Percentiles rank a stretch among this genome's conserved stretches.
Conservation (phyloP, 2,888 invertebrate species). For the Catocala sponsa region DNA sequence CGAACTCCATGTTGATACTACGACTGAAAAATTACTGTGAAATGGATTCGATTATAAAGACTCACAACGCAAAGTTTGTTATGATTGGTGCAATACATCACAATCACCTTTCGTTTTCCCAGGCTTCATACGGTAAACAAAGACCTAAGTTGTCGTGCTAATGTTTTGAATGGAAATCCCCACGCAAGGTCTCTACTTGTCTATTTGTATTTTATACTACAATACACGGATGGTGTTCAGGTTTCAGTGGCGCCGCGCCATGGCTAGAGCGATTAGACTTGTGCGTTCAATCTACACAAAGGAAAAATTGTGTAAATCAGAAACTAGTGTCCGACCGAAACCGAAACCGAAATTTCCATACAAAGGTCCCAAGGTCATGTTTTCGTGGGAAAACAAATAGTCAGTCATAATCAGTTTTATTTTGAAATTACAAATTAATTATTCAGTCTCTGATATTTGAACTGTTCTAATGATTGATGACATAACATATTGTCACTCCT, state of each 20-base stretch:
- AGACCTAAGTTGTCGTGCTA: background rate
- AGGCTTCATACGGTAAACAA: slow-evolving; percentile 23
- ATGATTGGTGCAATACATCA: slow-evolving; percentile 15
- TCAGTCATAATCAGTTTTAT: no score
- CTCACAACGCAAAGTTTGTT: slow-evolving; percentile 34
- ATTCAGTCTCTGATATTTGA: no score
- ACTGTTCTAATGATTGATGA: no score
- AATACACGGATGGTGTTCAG: background rate
- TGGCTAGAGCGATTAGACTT: no score
- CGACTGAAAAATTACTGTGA: slow-evolving; percentile 8
- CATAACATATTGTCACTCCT: no score
- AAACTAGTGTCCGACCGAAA: no score
- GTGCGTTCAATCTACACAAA: no score
- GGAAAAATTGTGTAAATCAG: no score
- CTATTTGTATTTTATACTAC: background rate
- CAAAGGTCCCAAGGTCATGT: no score
- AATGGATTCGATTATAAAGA: slow-evolving; percentile 36
- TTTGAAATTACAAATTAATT: no score
- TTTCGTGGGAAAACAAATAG: no score
- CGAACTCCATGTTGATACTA: slow-evolving; percentile 38
- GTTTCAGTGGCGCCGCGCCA: background rate
- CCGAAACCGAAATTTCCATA: no score
- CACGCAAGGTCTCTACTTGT: background rate
- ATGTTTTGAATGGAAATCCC: slow-evolving; percentile 5
- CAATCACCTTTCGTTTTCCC: slow-evolving; percentile 25